phyloP scores from a whole-genome alignment of 2,888 invertebrate genomes.

The Eupithecia subfuscata region DNA sequence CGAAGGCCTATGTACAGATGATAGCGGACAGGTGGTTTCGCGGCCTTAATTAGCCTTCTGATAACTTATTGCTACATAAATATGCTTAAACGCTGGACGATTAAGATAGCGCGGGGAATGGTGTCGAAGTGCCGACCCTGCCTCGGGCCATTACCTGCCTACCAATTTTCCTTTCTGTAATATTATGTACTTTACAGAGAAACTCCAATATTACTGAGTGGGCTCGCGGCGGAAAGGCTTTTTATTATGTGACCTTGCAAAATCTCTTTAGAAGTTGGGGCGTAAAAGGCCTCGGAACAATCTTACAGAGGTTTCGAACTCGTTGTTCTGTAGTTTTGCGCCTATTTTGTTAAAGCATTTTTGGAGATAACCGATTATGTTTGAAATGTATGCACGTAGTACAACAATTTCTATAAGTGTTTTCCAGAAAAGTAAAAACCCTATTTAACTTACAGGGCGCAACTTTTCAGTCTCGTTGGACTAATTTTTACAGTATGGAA shows the following conservation, averaged over 20 bases:
- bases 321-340: neutral
- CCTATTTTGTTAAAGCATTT: neutral
- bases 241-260: slow-evolving; percentile 44
- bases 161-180: slow-evolving; percentile 59
- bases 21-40: slow-evolving; percentile 84
- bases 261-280: slow-evolving; percentile 40
- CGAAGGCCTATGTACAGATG: slow-evolving; percentile 84
- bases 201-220: slow-evolving; percentile 55
- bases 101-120: slow-evolving; percentile 73
- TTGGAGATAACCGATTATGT: neutral
- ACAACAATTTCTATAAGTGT: neutral
- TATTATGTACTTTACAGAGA: slow-evolving; percentile 58
- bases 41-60: slow-evolving; percentile 81
- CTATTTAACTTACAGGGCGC: too few species aligned
- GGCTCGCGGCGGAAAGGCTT: slow-evolving; percentile 49
- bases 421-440: neutral
- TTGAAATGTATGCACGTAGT: neutral
- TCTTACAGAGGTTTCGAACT: slow-evolving; percentile 24
- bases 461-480: too few species aligned
- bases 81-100: slow-evolving; percentile 75
- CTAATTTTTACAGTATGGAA: too few species aligned
- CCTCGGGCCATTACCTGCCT: slow-evolving; percentile 56
- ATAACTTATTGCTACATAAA: slow-evolving; percentile 82
- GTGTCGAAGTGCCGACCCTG: slow-evolving; percentile 58
- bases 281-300: slow-evolving; percentile 37